Conservation (phyloP, 2,888 invertebrate genomes). For the Chaitophorus viminalis region DNA sequence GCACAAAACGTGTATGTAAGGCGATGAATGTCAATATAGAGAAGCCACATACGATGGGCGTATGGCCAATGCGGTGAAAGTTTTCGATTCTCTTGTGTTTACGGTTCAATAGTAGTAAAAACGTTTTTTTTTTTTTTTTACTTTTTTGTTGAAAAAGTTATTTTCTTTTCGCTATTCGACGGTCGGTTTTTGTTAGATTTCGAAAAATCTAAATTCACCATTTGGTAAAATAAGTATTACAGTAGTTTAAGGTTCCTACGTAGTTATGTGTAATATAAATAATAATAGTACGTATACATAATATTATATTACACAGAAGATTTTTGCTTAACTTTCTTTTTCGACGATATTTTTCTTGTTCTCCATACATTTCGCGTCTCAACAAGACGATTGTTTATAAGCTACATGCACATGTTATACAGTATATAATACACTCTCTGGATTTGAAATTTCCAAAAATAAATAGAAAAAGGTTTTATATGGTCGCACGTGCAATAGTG, state of each 20-base stretch:
- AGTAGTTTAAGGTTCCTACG: background rate
- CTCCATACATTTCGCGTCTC: background rate
- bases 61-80: conserved; percentile 15
- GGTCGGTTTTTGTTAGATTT: conserved; percentile 24
- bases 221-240: background rate
- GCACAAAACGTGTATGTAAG: background rate
- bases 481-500: background rate
- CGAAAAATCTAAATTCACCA: conserved; percentile 15
- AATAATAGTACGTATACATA: no score
- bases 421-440: background rate
- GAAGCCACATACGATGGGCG: no score
- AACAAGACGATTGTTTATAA: background rate
- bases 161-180: background rate
- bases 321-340: background rate
- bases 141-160: conserved; percentile 14
- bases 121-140: conserved; percentile 6
- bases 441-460: background rate
- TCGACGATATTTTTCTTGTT: conserved; percentile 1
- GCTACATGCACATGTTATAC: no score
- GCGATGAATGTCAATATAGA: background rate
- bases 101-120: background rate
- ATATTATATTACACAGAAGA: background rate
- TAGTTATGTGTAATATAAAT: no score
- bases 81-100: conserved; percentile 25
- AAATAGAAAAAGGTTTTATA: background rate